Evolutionary conservation across 2,113 vertebrate genomes (phyloP).

Genomic region (Pogonocichla stellata): DNA sequence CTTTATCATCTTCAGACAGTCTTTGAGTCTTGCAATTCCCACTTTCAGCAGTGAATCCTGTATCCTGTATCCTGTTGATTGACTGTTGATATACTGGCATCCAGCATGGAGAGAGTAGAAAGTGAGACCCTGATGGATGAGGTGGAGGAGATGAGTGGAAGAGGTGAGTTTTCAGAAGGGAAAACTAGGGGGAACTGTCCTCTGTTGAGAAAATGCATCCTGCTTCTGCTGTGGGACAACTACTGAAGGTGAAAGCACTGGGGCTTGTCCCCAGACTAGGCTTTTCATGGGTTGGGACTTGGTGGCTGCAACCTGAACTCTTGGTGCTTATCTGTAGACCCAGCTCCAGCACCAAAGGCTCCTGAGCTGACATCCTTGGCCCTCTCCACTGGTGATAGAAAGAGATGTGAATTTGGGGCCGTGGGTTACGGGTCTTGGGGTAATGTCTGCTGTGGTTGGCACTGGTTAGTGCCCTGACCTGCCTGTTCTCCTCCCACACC

Average conservation of each 20-base stretch:
- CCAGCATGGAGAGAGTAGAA: background rate
- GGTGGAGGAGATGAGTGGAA: background rate
- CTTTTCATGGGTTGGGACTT: background rate
- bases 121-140: background rate
- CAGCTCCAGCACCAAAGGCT: background rate
- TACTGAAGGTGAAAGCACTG: background rate
- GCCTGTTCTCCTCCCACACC: background rate
- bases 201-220: background rate
- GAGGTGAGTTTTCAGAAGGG: constrained; percentile 5
- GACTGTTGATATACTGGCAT: background rate
- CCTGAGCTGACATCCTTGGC: background rate
- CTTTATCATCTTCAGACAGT: background rate
- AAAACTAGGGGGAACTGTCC: background rate
- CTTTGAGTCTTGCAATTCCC: background rate
- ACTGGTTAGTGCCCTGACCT: background rate
- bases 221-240: background rate
- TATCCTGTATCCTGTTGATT: background rate
- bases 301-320: background rate
- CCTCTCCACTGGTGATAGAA: background rate
- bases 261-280: background rate
- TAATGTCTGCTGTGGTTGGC: fast-evolving
- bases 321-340: background rate
- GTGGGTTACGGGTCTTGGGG: background rate
- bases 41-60: background rate
- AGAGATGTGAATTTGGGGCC: background rate